Evolutionary conservation across 2,888 invertebrate genomes (phyloP).

Genomic region (Metopia argyrocephala): DNA sequence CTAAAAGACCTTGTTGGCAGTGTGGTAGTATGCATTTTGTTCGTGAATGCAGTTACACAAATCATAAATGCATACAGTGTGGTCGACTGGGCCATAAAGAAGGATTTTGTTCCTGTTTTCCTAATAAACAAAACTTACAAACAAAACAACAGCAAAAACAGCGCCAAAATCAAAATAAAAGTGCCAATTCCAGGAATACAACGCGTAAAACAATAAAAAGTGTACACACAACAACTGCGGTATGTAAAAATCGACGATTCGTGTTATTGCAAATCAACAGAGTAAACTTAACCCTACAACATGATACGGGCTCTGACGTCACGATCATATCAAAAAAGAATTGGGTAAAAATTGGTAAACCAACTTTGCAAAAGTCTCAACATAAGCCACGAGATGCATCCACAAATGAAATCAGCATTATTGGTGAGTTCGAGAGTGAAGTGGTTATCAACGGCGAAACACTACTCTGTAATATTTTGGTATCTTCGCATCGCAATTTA

Average conservation of each 20-base stretch:
- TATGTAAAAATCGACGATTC: slow-evolving; percentile 22
- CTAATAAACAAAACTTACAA: background rate
- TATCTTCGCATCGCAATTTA: no score
- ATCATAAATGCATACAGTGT: slow-evolving; percentile 49
- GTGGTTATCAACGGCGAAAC: slow-evolving; percentile 14
- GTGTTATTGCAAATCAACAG: slow-evolving; percentile 21
- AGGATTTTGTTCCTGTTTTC: slow-evolving; percentile 50
- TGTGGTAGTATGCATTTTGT: slow-evolving; percentile 59
- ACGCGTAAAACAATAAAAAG: slow-evolving; percentile 8
- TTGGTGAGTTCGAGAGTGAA: slow-evolving; percentile 26
- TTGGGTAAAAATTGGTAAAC: slow-evolving; percentile 48
- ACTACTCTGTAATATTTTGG: slow-evolving; percentile 3
- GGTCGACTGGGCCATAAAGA: slow-evolving; percentile 49
- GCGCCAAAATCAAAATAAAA: background rate
- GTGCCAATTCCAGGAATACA: no score
- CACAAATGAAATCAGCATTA: slow-evolving; percentile 32
- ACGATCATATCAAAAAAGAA: slow-evolving; percentile 49
- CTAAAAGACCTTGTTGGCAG: slow-evolving; percentile 53
- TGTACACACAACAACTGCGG: background rate
- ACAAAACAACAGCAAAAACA: background rate
- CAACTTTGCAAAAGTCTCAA: slow-evolving; percentile 21
- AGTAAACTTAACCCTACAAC: slow-evolving; percentile 29
- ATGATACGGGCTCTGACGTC: slow-evolving; percentile 58
- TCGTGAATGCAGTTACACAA: slow-evolving; percentile 34
- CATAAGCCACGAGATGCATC: slow-evolving; percentile 43